A percentile compares a stretch with the other conserved stretches of the same genome.
Conservation (phyloP, 1,140 invertebrate species). For the Bathynomus jamesi region DNA sequence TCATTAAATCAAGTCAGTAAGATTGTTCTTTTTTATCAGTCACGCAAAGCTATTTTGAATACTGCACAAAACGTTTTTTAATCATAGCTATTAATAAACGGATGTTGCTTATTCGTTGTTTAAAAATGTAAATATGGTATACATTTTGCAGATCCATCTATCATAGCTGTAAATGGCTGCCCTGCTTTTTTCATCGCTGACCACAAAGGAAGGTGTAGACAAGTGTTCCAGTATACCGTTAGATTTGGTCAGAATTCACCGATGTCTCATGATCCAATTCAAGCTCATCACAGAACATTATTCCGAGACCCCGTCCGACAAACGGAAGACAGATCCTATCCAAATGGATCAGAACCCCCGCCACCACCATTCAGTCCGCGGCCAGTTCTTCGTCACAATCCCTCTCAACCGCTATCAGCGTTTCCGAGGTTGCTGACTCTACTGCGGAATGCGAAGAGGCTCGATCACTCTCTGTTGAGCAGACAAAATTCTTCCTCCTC, state of each 20-base stretch:
- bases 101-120: too few species aligned
- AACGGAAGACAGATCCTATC: neutral
- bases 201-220: slow-evolving; percentile 5
- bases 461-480: neutral
- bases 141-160: slow-evolving; percentile 13
- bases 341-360: neutral
- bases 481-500: neutral
- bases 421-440: neutral
- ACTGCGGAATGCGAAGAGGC: neutral
- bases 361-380: neutral
- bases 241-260: neutral
- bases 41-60: too few species aligned
- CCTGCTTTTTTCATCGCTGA: slow-evolving; percentile 6
- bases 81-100: too few species aligned
- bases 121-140: too few species aligned
- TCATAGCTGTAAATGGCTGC: slow-evolving; percentile 9
- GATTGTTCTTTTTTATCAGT: too few species aligned
- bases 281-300: neutral
- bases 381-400: neutral
- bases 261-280: neutral
- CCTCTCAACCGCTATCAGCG: neutral
- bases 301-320: neutral
- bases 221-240: slow-evolving; percentile 11
- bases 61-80: too few species aligned
- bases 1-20: too few species aligned